Evolutionary conservation across 2,113 vertebrate species (phyloP).

Genomic region (Noturus placidus): DNA sequence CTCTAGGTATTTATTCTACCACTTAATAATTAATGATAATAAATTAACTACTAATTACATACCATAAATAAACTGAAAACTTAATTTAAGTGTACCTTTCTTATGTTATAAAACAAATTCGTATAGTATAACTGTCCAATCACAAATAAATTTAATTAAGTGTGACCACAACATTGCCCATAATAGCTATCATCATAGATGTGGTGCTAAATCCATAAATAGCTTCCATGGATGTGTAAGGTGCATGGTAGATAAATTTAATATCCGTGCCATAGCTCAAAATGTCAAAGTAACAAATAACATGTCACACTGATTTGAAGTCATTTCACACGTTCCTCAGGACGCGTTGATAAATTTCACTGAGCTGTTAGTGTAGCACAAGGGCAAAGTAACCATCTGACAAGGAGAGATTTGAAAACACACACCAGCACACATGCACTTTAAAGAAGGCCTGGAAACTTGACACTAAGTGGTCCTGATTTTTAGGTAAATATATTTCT

Average conservation of each 20-base stretch:
- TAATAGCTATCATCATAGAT: background rate
- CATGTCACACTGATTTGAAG: slow-evolving; percentile 30
- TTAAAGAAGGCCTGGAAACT: slow-evolving; percentile 10
- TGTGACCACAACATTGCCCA: background rate
- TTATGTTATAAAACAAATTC: background rate
- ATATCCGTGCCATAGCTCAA: slow-evolving; percentile 31
- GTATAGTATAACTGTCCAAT: background rate
- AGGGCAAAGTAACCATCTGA: slow-evolving; percentile 47
- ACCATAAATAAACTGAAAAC: background rate
- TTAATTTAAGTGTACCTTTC: background rate
- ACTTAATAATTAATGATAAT: background rate
- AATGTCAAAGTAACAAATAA: slow-evolving; percentile 47
- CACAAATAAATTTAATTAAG: background rate
- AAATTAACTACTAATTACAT: background rate
- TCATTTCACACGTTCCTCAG: slow-evolving; percentile 36
- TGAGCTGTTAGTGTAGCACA: slow-evolving; percentile 46
- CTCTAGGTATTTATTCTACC: background rate
- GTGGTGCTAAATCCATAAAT: slow-evolving; percentile 9
- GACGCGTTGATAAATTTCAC: slow-evolving; percentile 45
- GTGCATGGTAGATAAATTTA: slow-evolving; percentile 25
- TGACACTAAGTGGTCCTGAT: background rate
- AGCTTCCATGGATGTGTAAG: slow-evolving; percentile 15
- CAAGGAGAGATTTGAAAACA: slow-evolving; percentile 33
- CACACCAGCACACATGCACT: slow-evolving; percentile 28
- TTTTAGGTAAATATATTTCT: slow-evolving; percentile 12